Base-by-base conservation (phyloP, 2,113 vertebrate genomes). In the Oncorhynchus kisutch region DNA sequence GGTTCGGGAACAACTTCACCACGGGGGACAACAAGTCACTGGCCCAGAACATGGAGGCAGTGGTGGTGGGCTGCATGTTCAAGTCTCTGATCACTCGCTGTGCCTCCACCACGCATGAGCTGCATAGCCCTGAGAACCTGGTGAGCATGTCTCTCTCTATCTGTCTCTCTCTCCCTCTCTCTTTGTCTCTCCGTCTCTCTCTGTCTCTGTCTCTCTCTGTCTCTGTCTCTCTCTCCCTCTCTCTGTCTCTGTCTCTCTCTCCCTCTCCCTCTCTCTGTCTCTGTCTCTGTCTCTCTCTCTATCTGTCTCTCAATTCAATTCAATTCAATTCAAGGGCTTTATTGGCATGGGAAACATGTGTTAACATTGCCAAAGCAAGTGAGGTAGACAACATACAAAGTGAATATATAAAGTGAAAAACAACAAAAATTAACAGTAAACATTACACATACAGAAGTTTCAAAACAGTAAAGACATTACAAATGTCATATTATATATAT, bases 41-140 rank as follows among this genome's bases (percentile, higher is more conserved):
- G 90, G 96, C 96, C 25, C 97, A 98, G 87, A 98, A 90, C 0
- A 97, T 99, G 88, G 98, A 99, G 91, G 94, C 97, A 0, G 96
- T 99, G 84, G 96, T 99, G 70, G 97, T 99, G 86, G 94, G 95
- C 59, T 98, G 97, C 88, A 99, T 99, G 97, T 99, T 99, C 92
- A 99, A 99, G 86, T 97, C 97, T 0, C 85, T 99, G 76, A 98
- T 99, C 90, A 99, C 97, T 31, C 97, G 97, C 88, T 99, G 97
- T 49, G 96, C 98, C 70, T 99, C 97, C 12, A 99, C 98, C 51
- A 99, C 98, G 0, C 98, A 99, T 22, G 97, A 99, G 82, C 93
- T 99, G 74, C 98, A 99, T 93, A 99, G 97, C 84, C 93, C 97
- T 0, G 97, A 99, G 88, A 99, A 99, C 84, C 92, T 99, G 96